Base-by-base conservation (phyloP, 2,797 vertebrate genomes). In the Rhabdophis nuchalis region DNA sequence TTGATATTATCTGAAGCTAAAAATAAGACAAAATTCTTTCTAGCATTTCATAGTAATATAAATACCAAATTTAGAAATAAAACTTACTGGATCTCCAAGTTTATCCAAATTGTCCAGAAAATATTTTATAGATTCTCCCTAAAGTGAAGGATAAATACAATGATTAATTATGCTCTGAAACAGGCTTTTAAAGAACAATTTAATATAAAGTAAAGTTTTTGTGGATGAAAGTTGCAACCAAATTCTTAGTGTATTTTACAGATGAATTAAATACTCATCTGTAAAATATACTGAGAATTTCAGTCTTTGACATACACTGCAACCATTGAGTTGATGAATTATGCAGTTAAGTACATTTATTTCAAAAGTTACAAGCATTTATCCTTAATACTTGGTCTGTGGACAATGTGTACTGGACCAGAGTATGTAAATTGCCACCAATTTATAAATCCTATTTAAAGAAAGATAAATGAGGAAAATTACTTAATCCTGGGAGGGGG, bases 91-190 rank as follows among this genome's bases (percentile, higher is more conserved):
- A 94, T 98, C 98, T 97, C 98, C 98, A 54, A 99, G 98, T 98
- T 99, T 99, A 97, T 99, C 99, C 98, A 99, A 98, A 98, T 99
- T 98, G 98, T 99, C 99, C 98, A 99, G 98, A 98, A 99, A 99
- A 98, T 99, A 99, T 97, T 99, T 99, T 96, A 99, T 99, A 89
- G 99, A 99, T 98, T 99, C 99, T 91, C 99, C 99, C 99, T 99
- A 95, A 93, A 96, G 94, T 97, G 92, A 95, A 93, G 91, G 93
- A 92, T 97, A 95, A 96, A 94, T 88, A 90, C 94, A 95, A 0
- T 50, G 89, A 96, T 96, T 94, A 91, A 92, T 91, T 41, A 54
- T 68, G 64, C 95, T 91, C 53, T 94, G 94, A 93, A 12, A 58
- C 57, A 20, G 82, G 64, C 68, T 94, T 92, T 36, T 89, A 92